Conservation (phyloP, 2,888 invertebrate genomes). For the Sisyra nigra region DNA sequence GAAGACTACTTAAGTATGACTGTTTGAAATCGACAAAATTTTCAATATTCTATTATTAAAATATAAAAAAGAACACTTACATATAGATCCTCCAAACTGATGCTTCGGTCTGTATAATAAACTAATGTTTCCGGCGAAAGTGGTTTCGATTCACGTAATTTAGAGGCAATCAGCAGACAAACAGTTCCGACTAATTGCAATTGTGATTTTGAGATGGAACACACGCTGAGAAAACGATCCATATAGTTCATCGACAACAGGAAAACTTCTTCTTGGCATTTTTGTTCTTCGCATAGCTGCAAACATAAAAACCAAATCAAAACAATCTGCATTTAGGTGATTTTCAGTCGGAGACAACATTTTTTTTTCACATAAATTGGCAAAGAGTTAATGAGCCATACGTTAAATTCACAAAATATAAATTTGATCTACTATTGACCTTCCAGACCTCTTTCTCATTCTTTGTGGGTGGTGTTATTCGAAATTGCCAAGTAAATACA, state of each 20-base stretch:
- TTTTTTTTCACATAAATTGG: neutral
- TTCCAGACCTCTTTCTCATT: too few relatives aligned
- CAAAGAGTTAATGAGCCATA: neutral
- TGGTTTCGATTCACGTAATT: constrained; percentile 76
- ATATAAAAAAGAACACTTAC: too few relatives aligned
- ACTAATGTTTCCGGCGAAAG: constrained; percentile 66
- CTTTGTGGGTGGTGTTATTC: too few relatives aligned
- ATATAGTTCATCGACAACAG: constrained; percentile 82
- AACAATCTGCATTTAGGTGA: neutral
- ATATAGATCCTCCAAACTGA: constrained; percentile 69
- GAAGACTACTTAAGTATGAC: neutral
- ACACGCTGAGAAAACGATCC: constrained; percentile 81
- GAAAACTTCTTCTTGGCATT: constrained; percentile 87
- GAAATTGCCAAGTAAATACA: too few relatives aligned
- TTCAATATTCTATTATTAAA: constrained; percentile 1
- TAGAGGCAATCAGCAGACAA: constrained; percentile 84
- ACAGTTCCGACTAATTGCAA: constrained; percentile 85
- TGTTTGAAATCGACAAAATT: neutral
- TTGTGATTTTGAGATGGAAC: constrained; percentile 68
- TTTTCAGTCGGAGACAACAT: neutral
- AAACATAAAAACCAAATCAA: constrained; percentile 17
- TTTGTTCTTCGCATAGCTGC: constrained; percentile 88
- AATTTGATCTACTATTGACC: too few relatives aligned
- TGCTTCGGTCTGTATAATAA: constrained; percentile 88
- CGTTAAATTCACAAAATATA: too few relatives aligned